Evolutionary conservation across 2,797 vertebrate species (phyloP).

Genomic region (Ciconia nigra): DNA sequence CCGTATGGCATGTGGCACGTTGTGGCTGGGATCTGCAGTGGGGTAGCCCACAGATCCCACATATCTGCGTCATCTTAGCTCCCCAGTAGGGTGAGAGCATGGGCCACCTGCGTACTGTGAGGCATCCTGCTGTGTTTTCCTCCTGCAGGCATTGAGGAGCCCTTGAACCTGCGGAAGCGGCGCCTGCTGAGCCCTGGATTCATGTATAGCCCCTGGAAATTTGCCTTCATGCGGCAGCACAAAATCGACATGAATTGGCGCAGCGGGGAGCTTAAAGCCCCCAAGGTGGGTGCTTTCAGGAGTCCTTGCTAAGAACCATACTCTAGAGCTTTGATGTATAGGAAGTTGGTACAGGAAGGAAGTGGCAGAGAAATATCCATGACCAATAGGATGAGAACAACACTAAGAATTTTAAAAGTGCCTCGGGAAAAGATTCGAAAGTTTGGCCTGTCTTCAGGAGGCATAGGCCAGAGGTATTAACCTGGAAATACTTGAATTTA

Average conservation of each 20-base stretch:
- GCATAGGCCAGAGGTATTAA: neutral
- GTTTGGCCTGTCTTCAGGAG: neutral
- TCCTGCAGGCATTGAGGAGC: slow-evolving; percentile 55
- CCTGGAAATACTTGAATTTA: neutral
- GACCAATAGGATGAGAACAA: neutral
- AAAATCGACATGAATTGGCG: slow-evolving; percentile 69
- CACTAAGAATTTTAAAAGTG: neutral
- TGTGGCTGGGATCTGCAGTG: neutral
- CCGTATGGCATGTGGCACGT: accelerated
- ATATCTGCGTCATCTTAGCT: neutral
- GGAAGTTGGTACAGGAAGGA: neutral
- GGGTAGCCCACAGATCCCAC: neutral
- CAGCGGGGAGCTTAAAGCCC: slow-evolving; percentile 51
- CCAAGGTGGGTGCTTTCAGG: slow-evolving; percentile 42
- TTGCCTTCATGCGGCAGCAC: slow-evolving; percentile 67
- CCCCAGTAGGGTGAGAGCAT: neutral
- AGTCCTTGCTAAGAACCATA: neutral
- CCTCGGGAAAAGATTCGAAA: neutral
- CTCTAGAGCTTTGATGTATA: neutral
- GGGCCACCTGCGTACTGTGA: accelerated
- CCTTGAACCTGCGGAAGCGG: slow-evolving; percentile 42
- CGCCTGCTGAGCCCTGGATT: slow-evolving; percentile 60
- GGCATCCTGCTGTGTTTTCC: accelerated
- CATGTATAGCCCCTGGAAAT: slow-evolving; percentile 73
- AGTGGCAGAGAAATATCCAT: neutral